Base-by-base conservation (phyloP, 2,888 invertebrate genomes). In the Polymixis flavicincta region DNA sequence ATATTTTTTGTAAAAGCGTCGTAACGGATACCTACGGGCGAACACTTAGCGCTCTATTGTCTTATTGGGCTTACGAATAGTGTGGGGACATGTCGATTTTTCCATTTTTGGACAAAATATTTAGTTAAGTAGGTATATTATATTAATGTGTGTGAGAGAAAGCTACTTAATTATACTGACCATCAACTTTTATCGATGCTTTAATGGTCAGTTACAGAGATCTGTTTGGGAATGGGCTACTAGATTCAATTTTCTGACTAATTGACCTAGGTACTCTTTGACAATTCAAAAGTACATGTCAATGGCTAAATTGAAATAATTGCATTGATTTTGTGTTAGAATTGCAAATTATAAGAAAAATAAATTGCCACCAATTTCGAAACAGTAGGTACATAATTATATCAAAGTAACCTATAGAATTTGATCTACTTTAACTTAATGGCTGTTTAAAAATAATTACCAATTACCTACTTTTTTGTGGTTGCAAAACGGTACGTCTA, bases 1-100 rank as follows among this genome's bases (percentile, higher is more conserved):
- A 73, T 87, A 78, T 84, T 87, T 89, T 83, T 88, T 84, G 71
- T 76, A 71, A 88, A 84, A 84, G 79, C 80, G 55, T 65, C 67
- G 88, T 82, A 80, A 86, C 82, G 37, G 85, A 88, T 85, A 82
- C 69, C 81, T 76, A 79, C 75, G 74, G 81, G 78, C 63, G 82
- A 84, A 86, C 87, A 89, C 88, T 90, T 89, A 88, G 87, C 83
- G 74, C 83, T 78, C 77, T 87, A 87, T 89, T 90, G 90, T 89
- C 88, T 88, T 88, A 88, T 87, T 87, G 88, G 87, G 84, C 71
- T 87, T 80, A 85, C 73, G 45, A 59, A 48, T 81, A 85, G 82
- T 71, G 80, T 17, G 61, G 80, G 63, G 71, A 64, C n/a, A 42
- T 74, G 79, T 83, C 84, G 78, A 81, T 81, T 19, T 5, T 42